Evolutionary conservation across 2,888 invertebrate species (phyloP), one percentile per base, ranked within the genome.

Genomic region (Gymnocheta viridis): DNA sequence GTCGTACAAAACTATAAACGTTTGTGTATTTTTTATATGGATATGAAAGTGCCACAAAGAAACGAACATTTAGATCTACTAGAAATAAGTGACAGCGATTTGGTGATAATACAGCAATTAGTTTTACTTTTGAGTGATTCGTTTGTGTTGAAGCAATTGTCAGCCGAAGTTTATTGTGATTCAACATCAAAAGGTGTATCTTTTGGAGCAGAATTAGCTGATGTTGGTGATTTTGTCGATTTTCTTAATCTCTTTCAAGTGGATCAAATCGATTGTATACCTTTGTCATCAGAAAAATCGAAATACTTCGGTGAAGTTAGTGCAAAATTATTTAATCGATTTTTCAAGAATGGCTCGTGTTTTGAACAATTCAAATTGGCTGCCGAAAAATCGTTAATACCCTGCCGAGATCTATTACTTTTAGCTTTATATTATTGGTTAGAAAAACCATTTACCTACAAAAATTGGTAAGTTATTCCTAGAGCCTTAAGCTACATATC

Each of bases 381-480:
- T 83, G 88, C 88, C 2, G 47, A 76, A 17, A 66, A 87, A 19
- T 87, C 89, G 0, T 82, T 85, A 32, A 88, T 92, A 67, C 88
- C 89, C 2, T 88, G 95, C 47, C 94, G 94, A 87, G 95, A 95
- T 89, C 92, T 97, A 32, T 93, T 97, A 86, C 94, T 94, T 86
- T 92, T 96, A 79, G 91, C 95, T n/a, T 93, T 97, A 69, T 92
- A 93, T 87, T 96, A 95, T 89, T 94, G 96, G 94, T 93, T 96
- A 86, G 94, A 95, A 86, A 93, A 94, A 90, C 92, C 94, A 0
- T 92, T 95, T 88, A 82, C 72, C 9, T 92, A 91, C 64, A 87
- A 85, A 62, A 90, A 89, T 85, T 90, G 89, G 91, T 91, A 86
- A 85, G 86, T 17, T n/a, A n/a, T n/a, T n/a, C n/a, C n/a, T n/a